phyloP scores from a whole-genome alignment of 1,140 invertebrate species.

The Drosophila paulistorum region DNA sequence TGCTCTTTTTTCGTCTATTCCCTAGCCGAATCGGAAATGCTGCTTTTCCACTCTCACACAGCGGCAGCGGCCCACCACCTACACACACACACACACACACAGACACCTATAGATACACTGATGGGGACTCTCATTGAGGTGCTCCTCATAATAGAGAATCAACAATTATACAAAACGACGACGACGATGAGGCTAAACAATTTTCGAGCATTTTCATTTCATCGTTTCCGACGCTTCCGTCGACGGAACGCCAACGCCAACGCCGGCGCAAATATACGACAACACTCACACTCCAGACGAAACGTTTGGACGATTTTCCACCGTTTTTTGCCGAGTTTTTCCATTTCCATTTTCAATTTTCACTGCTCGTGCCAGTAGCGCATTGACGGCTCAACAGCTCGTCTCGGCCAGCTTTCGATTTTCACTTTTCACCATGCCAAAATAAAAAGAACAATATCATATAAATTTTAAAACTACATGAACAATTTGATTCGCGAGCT shows the following conservation, averaged over 20 bases:
- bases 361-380: constrained; percentile 78
- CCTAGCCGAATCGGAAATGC: constrained; percentile 61
- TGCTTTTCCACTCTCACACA: constrained; percentile 45
- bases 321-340: constrained; percentile 70
- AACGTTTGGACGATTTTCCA: constrained; percentile 69
- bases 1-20: constrained; percentile 39
- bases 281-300: constrained; percentile 42
- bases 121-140: constrained; percentile 39
- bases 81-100: constrained; percentile 30
- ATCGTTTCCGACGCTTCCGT: constrained; percentile 55
- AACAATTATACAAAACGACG: constrained; percentile 61
- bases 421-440: constrained; percentile 39
- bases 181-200: constrained; percentile 57
- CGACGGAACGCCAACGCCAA: constrained; percentile 39
- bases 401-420: constrained; percentile 71
- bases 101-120: constrained; percentile 25
- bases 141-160: constrained; percentile 45
- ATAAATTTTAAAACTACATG: constrained; percentile 2
- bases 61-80: neutral
- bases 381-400: constrained; percentile 80
- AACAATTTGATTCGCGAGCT: constrained; percentile 30
- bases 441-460: constrained; percentile 5
- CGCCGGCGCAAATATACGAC: constrained; percentile 58
- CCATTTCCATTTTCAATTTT: constrained; percentile 81
- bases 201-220: constrained; percentile 67